Base-by-base conservation (phyloP, 2,797 vertebrate genomes). In the Sebastolobus altivelis region DNA sequence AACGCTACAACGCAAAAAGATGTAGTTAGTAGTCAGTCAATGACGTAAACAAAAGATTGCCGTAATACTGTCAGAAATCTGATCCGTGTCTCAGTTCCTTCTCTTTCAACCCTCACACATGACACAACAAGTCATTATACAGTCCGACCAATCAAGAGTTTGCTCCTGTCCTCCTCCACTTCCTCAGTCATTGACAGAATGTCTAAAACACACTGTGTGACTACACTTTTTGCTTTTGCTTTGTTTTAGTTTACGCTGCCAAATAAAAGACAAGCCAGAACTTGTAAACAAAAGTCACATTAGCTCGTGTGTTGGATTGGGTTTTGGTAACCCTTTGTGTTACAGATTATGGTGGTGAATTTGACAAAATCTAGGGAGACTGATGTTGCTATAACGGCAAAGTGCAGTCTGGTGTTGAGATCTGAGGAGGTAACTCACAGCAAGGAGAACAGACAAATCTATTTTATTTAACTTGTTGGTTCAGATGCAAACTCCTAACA, bases 1-100 rank as follows among this genome's bases (percentile, higher is more conserved):
- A 3, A 12, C 0, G 0, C 18, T 52, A 2, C n/a, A 54, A 13
- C 22, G 43, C 8, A 49, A 37, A 37, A 25, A 22, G 20, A 12
- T 56, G 16, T 16, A 11, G 9, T 54, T 16, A 37, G 43, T n/a
- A 11, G 40, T 4, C 29, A 56, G 18, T 20, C 2, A 52, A 2
- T 27, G 40, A 38, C 6, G 14, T 37, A 12, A 70, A 75, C 29
- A 54, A 52, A 67, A 46, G 9, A 27, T 40, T 77, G 13, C 58
- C 31, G 29, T 29, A 37, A 49, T 0, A 22, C 18, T 18, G 25
- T 38, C 58, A 40, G 69, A 75, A 80, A 75, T 84, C 65, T 69
- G 65, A 5, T 80, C 58, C 20, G 31, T 40, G 8, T 73, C 62
- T 83, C 68, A 73, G 56, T 85, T 86, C 84, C 88, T 58, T 65